These are phyloP conservation scores for Serinus canaria DNA, from an alignment of 2,113 vertebrate species.

Conservation along the genomic window DNA sequence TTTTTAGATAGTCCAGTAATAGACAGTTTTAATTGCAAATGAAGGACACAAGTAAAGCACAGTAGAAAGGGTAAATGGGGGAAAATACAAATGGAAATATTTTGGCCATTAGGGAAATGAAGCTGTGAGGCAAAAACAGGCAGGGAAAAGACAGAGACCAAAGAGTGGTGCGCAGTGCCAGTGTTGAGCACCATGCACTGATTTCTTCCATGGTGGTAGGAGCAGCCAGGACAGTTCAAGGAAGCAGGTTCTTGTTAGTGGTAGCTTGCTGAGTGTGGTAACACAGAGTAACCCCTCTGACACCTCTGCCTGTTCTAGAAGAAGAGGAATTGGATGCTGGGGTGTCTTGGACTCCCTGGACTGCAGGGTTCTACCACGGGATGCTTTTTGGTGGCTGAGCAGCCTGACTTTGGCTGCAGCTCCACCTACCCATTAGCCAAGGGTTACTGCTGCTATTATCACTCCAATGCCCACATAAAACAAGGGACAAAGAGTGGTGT, in stretches of 20 bases:
- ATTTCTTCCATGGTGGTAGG: background rate
- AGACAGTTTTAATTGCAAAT: background rate
- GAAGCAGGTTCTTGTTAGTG: background rate
- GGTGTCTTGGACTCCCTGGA: background rate
- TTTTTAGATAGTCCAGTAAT: background rate
- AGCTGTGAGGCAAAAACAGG: background rate
- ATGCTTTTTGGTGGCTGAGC: background rate
- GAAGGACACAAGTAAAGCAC: background rate
- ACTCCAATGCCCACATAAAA: background rate
- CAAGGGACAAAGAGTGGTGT: background rate
- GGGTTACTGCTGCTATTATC: background rate
- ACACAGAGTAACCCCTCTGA: background rate
- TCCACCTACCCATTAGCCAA: background rate
- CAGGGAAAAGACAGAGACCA: background rate
- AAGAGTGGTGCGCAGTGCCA: background rate
- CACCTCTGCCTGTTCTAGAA: background rate
- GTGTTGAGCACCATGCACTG: background rate
- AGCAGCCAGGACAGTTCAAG: background rate
- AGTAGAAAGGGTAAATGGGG: background rate
- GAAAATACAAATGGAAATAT: background rate
- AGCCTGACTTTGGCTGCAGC: background rate
- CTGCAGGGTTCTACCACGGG: background rate
- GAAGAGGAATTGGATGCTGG: background rate
- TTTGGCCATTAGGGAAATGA: background rate
- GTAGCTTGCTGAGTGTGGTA: background rate